These are phyloP conservation scores for Esox niger DNA, from an alignment of 2,113 vertebrate species.

Conservation along the genomic window DNA sequence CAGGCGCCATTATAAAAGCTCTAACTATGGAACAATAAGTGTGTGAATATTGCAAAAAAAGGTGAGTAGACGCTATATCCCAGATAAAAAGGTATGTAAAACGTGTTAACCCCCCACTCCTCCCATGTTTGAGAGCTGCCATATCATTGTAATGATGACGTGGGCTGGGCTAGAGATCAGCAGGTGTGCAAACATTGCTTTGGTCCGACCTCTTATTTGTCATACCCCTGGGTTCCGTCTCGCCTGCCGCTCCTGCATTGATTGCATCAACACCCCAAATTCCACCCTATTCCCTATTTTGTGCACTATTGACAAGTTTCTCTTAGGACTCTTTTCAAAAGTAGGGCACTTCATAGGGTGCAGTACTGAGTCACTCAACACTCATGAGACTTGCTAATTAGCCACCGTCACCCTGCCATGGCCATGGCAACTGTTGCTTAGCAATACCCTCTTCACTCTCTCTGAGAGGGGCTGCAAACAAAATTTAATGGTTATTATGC, in stretches of 20 bases:
- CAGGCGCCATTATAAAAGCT: too few relatives aligned
- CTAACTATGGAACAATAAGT: too few relatives aligned
- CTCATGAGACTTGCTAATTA: slow-evolving; percentile 63
- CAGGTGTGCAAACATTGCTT: slow-evolving; percentile 71
- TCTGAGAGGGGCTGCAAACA: not conserved
- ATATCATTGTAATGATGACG: slow-evolving; percentile 56
- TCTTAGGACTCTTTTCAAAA: too few relatives aligned
- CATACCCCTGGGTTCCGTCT: slow-evolving; percentile 58
- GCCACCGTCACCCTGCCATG: slow-evolving; percentile 45
- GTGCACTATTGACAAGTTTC: too few relatives aligned
- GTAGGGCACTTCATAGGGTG: too few relatives aligned
- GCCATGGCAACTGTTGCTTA: slow-evolving; percentile 66
- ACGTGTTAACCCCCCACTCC: too few relatives aligned
- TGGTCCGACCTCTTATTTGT: slow-evolving; percentile 59
- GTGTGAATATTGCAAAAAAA: too few relatives aligned
- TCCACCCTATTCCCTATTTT: too few relatives aligned
- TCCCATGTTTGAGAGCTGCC: slow-evolving; percentile 17
- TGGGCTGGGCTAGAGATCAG: slow-evolving; percentile 49
- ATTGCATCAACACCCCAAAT: slow-evolving; percentile 7
- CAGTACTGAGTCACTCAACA: slow-evolving; percentile 65
- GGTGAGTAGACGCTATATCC: too few relatives aligned
- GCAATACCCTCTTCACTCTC: slow-evolving; percentile 57
- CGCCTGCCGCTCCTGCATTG: slow-evolving; percentile 52
- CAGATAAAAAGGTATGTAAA: too few relatives aligned
- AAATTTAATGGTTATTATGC: slow-evolving; percentile 49